These are phyloP conservation scores for Pristionchus entomophagus DNA, from an alignment of 2,888 invertebrate genomes.

Conservation along the genomic window DNA sequence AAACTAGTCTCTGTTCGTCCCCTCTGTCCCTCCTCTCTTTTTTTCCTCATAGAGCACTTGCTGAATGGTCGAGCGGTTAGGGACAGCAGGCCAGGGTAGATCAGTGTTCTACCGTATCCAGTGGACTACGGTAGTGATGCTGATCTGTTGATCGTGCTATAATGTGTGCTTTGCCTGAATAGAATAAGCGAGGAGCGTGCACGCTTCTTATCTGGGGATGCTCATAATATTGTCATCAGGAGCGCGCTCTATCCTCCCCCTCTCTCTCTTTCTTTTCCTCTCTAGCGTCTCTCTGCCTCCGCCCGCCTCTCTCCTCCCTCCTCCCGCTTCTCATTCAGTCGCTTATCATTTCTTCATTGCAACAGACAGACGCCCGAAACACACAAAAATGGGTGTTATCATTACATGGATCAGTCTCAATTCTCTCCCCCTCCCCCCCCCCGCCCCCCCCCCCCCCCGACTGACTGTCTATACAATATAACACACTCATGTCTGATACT, in stretches of 20 bases:
- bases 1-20: slow-evolving; percentile 29
- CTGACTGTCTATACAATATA: not conserved
- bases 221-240: slow-evolving; percentile 25
- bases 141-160: not conserved
- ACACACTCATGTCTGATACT: not conserved
- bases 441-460: not conserved
- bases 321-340: not conserved
- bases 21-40: slow-evolving; percentile 12
- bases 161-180: not conserved
- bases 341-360: not conserved
- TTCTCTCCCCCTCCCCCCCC: not conserved
- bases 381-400: slow-evolving; percentile 16
- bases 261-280: not conserved
- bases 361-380: slow-evolving; percentile 22
- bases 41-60: slow-evolving; percentile 20
- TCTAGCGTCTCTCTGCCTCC: not conserved
- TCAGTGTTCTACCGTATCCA: not conserved
- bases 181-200: not conserved
- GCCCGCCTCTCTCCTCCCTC: not conserved
- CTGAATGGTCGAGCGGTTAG: not conserved
- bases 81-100: not conserved
- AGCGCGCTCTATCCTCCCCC: not conserved
- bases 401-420: not conserved
- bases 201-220: not conserved
- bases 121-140: not conserved